Conservation (phyloP, 2,888 invertebrate species). For the Eretmocerus hayati region DNA sequence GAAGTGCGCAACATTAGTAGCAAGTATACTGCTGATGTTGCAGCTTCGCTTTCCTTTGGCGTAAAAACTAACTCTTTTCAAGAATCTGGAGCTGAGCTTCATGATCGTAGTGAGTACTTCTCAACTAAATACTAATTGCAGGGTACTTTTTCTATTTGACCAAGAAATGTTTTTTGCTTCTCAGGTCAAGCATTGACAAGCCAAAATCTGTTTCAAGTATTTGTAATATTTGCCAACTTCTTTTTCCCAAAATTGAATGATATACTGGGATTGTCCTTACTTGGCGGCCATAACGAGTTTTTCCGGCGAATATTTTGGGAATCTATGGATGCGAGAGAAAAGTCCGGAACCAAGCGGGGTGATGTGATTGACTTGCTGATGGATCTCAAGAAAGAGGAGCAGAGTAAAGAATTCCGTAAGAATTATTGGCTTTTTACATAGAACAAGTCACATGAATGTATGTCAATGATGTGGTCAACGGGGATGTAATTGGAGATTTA, state of each 20-base stretch:
- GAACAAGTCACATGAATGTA: too few relatives aligned
- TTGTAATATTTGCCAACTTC: conserved; percentile 42
- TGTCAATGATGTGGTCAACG: too few relatives aligned
- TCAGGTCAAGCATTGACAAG: too few relatives aligned
- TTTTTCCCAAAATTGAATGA: conserved; percentile 45
- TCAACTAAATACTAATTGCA: too few relatives aligned
- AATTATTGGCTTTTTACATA: too few relatives aligned
- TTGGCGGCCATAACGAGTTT: conserved; percentile 41
- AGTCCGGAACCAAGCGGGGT: conserved; percentile 41
- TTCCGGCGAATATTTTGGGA: conserved; percentile 45
- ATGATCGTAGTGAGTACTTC: conserved; percentile 17
- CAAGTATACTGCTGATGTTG: conserved; percentile 1
- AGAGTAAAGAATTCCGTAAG: conserved; percentile 1
- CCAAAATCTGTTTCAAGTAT: too few relatives aligned
- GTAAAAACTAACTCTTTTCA: not conserved
- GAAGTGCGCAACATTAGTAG: not conserved
- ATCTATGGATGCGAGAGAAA: conserved; percentile 44
- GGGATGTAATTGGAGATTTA: too few relatives aligned
- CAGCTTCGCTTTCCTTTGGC: not conserved
- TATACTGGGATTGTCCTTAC: conserved; percentile 40
- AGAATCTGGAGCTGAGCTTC: not conserved
- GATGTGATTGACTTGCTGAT: conserved; percentile 50
- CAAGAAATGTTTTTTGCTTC: too few relatives aligned
- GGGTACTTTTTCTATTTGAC: too few relatives aligned
- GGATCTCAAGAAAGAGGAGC: conserved; percentile 38